These are phyloP conservation scores for Phrynocephalus versicolor DNA, from an alignment of 2,113 vertebrate genomes.

Conservation along the genomic window DNA sequence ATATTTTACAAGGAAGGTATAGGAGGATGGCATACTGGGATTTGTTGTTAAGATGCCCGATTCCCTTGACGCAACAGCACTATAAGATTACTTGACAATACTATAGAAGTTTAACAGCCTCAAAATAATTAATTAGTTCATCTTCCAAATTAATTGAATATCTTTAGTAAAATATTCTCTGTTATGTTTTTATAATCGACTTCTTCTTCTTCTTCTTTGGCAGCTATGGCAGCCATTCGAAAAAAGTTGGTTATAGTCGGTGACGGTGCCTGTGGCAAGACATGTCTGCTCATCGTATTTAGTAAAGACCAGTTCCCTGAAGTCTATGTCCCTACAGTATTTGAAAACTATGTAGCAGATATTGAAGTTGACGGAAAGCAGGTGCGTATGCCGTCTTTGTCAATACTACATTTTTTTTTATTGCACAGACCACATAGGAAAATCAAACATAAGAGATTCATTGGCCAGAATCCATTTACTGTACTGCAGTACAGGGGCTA, in stretches of 20 bases:
- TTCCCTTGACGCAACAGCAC: background rate
- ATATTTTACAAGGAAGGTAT: background rate
- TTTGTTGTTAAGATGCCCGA: background rate
- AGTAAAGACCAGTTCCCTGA: constrained; percentile 99
- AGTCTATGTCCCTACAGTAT: constrained; percentile 97
- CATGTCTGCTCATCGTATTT: constrained; percentile 97
- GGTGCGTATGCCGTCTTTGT: constrained; percentile 72
- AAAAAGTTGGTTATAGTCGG: constrained; percentile 99
- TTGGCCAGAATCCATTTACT: too few species aligned
- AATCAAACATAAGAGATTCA: background rate
- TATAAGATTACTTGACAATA: background rate
- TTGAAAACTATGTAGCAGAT: constrained; percentile 98
- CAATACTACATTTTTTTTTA: background rate
- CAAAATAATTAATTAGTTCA: background rate
- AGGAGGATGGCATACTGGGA: background rate
- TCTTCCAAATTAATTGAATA: background rate
- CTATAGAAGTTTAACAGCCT: background rate
- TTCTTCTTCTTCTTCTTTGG: constrained; percentile 63
- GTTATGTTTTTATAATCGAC: background rate
- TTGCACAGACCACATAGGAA: background rate
- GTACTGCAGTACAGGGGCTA: too few species aligned
- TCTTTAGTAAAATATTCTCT: background rate
- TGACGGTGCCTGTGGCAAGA: constrained; percentile 98
- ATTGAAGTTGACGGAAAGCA: constrained; percentile 98
- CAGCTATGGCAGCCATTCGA: constrained; percentile 97